Conservation (phyloP, 2,888 invertebrate species). For the Machimus rusticus region DNA sequence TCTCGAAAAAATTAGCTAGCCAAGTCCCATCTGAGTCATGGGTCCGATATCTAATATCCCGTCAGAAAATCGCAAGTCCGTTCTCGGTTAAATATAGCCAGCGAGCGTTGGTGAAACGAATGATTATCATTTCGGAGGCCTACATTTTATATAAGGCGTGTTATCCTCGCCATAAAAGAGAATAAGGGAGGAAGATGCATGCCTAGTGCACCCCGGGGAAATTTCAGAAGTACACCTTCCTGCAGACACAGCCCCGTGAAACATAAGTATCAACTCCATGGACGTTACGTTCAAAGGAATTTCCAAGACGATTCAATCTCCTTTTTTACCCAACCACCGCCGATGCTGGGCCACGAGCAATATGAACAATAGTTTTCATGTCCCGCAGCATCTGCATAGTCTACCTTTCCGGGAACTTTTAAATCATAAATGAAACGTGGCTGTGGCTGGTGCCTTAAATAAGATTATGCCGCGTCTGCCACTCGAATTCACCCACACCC, state of each 20-base stretch:
- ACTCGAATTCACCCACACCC: background rate
- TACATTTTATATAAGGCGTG: conserved; percentile 38
- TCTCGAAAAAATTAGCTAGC: background rate
- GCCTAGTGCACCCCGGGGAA: conserved; percentile 48
- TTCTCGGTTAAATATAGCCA: conserved; percentile 27
- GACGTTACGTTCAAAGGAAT: conserved; percentile 37
- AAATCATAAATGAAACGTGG: background rate
- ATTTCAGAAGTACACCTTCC: conserved; percentile 47
- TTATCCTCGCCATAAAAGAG: conserved; percentile 25
- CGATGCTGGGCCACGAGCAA: background rate
- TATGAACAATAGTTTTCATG: conserved; percentile 28
- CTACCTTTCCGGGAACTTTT: conserved; percentile 23
- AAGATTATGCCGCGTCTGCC: conserved; percentile 10
- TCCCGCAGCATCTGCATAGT: conserved; percentile 30
- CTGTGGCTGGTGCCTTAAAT: background rate
- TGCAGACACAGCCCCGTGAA: conserved; percentile 1
- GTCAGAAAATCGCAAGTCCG: conserved; percentile 25
- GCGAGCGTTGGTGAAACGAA: conserved; percentile 8
- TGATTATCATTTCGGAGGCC: conserved; percentile 37
- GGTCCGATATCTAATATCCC: conserved; percentile 20
- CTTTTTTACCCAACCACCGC: background rate
- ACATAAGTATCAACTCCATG: conserved; percentile 14
- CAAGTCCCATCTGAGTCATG: conserved; percentile 26
- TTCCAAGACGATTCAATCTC: conserved; percentile 38
- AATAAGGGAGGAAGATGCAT: conserved; percentile 39